Conservation (phyloP, 2,113 vertebrate species). For the Himantopus leucocephalus region DNA sequence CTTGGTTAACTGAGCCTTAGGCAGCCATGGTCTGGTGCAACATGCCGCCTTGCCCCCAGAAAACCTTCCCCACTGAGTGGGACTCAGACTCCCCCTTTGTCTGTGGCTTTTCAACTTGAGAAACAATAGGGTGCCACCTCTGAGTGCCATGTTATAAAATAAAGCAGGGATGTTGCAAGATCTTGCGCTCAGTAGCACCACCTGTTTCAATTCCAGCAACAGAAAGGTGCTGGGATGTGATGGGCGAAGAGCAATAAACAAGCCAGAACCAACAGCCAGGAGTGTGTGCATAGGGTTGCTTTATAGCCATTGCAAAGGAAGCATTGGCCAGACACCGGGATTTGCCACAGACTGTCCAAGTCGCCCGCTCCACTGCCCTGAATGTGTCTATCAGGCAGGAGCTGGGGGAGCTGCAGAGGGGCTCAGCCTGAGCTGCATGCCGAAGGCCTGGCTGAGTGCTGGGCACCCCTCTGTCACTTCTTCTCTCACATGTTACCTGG, state of each 20-base stretch:
- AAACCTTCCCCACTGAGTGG: neutral
- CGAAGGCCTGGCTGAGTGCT: neutral
- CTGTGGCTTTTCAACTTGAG: neutral
- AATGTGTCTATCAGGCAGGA: neutral
- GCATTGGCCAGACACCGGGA: neutral
- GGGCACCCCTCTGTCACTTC: neutral
- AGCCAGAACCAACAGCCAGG: neutral
- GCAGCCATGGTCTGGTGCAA: neutral
- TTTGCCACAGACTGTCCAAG: neutral
- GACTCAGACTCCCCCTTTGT: neutral
- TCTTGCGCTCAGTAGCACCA: neutral
- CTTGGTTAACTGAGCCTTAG: neutral
- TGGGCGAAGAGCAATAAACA: neutral
- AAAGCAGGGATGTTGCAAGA: neutral
- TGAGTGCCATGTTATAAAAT: neutral
- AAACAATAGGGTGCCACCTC: neutral
- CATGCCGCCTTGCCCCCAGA: neutral
- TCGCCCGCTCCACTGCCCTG: neutral
- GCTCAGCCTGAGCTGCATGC: neutral
- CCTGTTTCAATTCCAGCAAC: neutral
- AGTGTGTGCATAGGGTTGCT: neutral
- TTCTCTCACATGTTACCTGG: slow-evolving; percentile 34
- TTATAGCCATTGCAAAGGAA: neutral
- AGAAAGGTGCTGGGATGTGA: neutral
- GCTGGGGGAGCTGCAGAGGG: neutral